Percentiles rank a stretch among this genome's conserved stretches.
Conservation (phyloP, 2,888 invertebrate species). For the Masnerella sp. region DNA sequence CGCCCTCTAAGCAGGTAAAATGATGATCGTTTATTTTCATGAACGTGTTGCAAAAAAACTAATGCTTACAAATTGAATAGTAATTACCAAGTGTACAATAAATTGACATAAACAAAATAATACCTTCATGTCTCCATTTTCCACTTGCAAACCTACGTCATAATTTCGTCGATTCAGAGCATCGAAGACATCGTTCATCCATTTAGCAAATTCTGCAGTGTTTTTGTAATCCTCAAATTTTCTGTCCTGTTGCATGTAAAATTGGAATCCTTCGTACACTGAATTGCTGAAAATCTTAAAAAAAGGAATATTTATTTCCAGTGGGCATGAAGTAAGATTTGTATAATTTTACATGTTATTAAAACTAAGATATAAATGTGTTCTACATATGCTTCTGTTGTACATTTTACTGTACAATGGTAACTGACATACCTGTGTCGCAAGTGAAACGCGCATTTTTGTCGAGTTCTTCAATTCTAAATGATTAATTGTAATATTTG, state of each 20-base stretch:
- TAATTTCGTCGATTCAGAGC: conserved; percentile 28
- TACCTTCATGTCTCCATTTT: neutral
- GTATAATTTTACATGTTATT: too few species aligned
- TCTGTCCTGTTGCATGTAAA: conserved; percentile 22
- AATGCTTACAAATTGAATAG: too few species aligned
- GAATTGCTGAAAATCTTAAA: conserved; percentile 52
- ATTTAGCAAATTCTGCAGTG: conserved; percentile 50
- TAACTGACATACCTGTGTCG: conserved; percentile 20
- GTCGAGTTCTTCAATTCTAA: neutral
- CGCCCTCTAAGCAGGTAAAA: too few species aligned
- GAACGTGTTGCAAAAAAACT: too few species aligned
- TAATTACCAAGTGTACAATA: too few species aligned
- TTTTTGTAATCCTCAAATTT: conserved; percentile 33
- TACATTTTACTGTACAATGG: too few species aligned
- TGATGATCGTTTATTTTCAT: too few species aligned
- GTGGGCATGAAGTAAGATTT: too few species aligned
- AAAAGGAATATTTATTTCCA: too few species aligned
- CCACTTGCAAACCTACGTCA: neutral
- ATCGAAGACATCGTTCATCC: conserved; percentile 59
- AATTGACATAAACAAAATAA: neutral
- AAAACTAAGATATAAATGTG: too few species aligned
- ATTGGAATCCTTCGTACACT: conserved; percentile 33
- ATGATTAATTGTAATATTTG: neutral
- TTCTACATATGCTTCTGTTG: too few species aligned
- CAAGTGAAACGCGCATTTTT: conserved; percentile 12